A percentile compares a stretch with the other conserved stretches of the same genome.
These are phyloP conservation scores for Galagoides demidoff DNA, from an alignment of 2,797 vertebrate species.

Conservation along the genomic window DNA sequence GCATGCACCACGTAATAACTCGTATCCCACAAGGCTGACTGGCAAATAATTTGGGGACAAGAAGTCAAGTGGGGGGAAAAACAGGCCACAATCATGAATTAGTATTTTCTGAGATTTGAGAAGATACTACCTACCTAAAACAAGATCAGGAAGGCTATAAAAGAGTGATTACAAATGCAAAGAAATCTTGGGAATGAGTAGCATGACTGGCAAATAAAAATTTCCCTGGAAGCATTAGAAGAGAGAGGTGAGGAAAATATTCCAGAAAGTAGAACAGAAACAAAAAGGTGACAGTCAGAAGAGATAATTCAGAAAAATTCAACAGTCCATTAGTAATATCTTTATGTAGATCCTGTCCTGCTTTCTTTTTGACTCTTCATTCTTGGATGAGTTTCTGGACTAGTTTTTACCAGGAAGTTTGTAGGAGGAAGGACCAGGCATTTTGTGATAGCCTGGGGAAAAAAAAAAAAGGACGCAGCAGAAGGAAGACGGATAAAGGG, in stretches of 20 bases:
- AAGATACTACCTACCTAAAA: slow-evolving; percentile 5
- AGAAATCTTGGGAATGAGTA: slow-evolving; percentile 5
- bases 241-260: slow-evolving; percentile 11
- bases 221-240: background rate
- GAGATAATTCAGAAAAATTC: background rate
- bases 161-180: background rate
- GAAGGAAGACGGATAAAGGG: background rate
- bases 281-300: background rate
- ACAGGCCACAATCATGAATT: background rate
- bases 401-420: slow-evolving; percentile 13
- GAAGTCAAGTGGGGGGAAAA: background rate
- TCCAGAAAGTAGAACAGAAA: background rate
- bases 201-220: background rate
- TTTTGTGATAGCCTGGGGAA: background rate
- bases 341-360: background rate
- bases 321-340: background rate
- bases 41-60: background rate
- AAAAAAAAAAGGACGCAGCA: background rate
- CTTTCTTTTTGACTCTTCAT: background rate
- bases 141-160: background rate
- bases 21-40: background rate
- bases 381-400: background rate
- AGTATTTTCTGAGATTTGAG: slow-evolving; percentile 1
- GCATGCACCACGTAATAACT: background rate
- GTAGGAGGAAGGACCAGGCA: background rate